Conservation (phyloP, 2,113 vertebrate genomes). For the Sminthopsis crassicaudata region DNA sequence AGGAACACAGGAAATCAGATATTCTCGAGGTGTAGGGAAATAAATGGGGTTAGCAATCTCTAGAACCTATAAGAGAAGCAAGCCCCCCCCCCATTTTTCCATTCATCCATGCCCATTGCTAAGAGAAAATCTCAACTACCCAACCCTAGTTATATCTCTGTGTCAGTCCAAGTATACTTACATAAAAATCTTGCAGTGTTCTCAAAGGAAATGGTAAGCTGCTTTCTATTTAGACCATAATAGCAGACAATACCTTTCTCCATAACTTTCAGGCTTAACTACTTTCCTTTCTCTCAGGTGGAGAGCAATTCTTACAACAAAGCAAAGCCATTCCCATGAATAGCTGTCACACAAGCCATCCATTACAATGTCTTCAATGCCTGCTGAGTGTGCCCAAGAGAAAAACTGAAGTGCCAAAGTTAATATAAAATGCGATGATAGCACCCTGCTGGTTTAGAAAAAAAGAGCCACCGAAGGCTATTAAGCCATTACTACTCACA, state of each 20-base stretch:
- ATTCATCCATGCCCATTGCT: not conserved
- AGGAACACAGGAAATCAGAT: not conserved
- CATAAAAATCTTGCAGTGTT: not conserved
- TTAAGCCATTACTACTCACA: not conserved
- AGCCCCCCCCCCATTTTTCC: no score
- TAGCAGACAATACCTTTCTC: not conserved
- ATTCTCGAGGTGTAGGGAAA: not conserved
- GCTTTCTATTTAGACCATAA: not conserved
- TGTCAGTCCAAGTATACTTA: not conserved
- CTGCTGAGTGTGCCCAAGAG: not conserved
- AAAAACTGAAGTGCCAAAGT: not conserved
- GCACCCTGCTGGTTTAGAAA: not conserved
- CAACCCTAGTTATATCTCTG: not conserved
- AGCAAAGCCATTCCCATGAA: not conserved
- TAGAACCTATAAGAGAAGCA: not conserved
- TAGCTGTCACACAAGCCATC: not conserved
- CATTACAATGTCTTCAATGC: not conserved
- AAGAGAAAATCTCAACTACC: not conserved
- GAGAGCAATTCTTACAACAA: not conserved
- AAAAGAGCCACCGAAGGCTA: not conserved
- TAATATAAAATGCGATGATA: not conserved
- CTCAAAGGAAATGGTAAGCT: not conserved
- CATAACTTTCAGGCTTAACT: not conserved
- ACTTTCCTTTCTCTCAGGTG: not conserved
- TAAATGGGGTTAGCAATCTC: not conserved